Percentiles rank a stretch among this genome's conserved stretches.
phyloP scores from a whole-genome alignment of 1,140 invertebrate genomes.

The Leucophenga varia region DNA sequence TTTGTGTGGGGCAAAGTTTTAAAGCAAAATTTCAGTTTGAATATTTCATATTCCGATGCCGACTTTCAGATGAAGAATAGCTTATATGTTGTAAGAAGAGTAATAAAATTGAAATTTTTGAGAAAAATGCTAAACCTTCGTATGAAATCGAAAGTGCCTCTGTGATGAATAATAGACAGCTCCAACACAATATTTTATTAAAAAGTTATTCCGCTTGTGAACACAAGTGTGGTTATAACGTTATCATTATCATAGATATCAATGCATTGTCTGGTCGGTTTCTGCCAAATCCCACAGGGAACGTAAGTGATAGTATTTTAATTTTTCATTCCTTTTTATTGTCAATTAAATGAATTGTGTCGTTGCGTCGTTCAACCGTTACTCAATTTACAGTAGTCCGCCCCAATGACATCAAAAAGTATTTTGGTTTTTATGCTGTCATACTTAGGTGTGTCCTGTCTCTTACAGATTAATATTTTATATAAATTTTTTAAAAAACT shows the following conservation, averaged over 20 bases:
- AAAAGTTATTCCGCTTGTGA: neutral
- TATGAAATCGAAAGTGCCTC: neutral
- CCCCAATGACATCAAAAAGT: too few species aligned
- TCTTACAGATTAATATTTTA: too few species aligned
- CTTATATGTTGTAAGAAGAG: too few species aligned
- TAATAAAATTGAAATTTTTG: too few species aligned
- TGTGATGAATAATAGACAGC: neutral
- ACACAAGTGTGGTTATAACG: neutral
- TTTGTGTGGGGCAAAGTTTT: neutral
- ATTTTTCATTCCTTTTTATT: neutral
- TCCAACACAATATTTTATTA: neutral
- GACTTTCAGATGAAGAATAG: neutral
- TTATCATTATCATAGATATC: neutral
- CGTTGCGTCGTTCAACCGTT: too few species aligned
- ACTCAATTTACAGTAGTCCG: too few species aligned
- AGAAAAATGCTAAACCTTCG: neutral
- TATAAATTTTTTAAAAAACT: too few species aligned
- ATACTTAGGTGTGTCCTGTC: too few species aligned
- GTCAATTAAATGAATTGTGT: constrained; percentile 1
- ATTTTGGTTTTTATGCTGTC: too few species aligned
- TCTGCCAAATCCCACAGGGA: too few species aligned
- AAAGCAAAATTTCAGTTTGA: neutral
- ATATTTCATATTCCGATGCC: neutral
- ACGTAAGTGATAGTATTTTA: neutral
- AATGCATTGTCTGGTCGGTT: too few species aligned